Evolutionary conservation across 2,888 invertebrate genomes (phyloP), one percentile per base, ranked within the genome.

Genomic region (Cheilosia vulpina): DNA sequence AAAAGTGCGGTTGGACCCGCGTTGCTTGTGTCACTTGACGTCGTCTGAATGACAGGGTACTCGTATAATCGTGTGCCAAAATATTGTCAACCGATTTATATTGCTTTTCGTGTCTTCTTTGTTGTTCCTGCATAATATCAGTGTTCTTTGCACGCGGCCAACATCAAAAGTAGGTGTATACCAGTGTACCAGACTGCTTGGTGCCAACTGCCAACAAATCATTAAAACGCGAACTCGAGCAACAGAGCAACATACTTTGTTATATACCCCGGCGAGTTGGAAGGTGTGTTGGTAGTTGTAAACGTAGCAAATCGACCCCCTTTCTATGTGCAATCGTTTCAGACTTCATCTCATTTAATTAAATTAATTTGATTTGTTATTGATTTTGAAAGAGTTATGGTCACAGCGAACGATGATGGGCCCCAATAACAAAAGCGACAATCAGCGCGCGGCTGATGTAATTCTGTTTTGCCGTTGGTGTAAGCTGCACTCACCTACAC

Each of bases 181-280:
- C 43, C 43, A 65, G 43, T 73, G 52, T 53, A 65, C 68, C 68
- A 87, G 87, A 87, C 87, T 78, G 87, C 87, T 73, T 87, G 87
- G 87, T 82, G 81, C 82, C 87, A 82, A 82, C 68, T 82, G 81
- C 82, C 87, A 82, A 82, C 68, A 78, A 87, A 87, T 87, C 77
- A 82, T 82, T 85, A 81, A 85, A 81, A 68, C 52, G 60, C 52
- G 52, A 82, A 52, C 65, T 65, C 60, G 9, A 9, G 19, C 60
- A 60, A 21, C 19, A 19, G 19, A 15, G 21, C 62, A 60, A 65
- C 7, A 47, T 69, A 21, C 21, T 21, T 41, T 60, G 27, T 27
- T 27, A 5, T 47, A 7, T 60, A 38, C n/a, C 52, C 3, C 17
- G 43, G 43, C 52, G 17, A 60, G 11, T 45, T 17, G 62, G 13